phyloP scores from a whole-genome alignment of 2,888 invertebrate species.

The Nymphalis urticae region DNA sequence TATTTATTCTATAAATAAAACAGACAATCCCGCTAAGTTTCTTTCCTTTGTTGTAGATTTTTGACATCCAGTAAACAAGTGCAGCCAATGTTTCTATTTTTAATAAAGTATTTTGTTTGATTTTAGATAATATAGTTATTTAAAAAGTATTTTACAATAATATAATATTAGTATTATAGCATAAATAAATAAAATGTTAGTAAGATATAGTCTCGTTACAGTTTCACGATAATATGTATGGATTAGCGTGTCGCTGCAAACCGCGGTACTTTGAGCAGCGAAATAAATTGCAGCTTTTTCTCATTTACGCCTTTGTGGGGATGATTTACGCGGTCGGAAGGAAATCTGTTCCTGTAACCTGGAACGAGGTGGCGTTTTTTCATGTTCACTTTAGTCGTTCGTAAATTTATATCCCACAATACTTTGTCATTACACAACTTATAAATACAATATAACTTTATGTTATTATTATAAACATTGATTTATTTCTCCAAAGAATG shows the following conservation, averaged over 20 bases:
- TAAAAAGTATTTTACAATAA: too few relatives aligned
- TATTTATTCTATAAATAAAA: too few relatives aligned
- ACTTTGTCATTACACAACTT: not conserved
- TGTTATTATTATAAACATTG: not conserved
- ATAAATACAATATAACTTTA: not conserved
- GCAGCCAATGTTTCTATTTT: too few relatives aligned
- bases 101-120: too few relatives aligned
- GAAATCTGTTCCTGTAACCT: constrained; percentile 27
- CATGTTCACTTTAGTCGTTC: constrained; percentile 19
- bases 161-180: too few relatives aligned
- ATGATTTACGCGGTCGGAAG: constrained; percentile 37
- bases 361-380: constrained; percentile 16
- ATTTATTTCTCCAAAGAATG: too few relatives aligned
- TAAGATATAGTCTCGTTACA: not conserved
- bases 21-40: too few relatives aligned
- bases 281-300: constrained; percentile 39
- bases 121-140: too few relatives aligned
- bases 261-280: constrained; percentile 24
- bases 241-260: constrained; percentile 16
- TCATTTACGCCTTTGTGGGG: constrained; percentile 36
- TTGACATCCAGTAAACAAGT: too few relatives aligned
- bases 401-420: constrained; percentile 16
- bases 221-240: constrained; percentile 6
- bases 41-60: too few relatives aligned
- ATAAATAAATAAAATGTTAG: not conserved